Base-by-base conservation (phyloP, 1,140 invertebrate species). In the Formica selysi region DNA sequence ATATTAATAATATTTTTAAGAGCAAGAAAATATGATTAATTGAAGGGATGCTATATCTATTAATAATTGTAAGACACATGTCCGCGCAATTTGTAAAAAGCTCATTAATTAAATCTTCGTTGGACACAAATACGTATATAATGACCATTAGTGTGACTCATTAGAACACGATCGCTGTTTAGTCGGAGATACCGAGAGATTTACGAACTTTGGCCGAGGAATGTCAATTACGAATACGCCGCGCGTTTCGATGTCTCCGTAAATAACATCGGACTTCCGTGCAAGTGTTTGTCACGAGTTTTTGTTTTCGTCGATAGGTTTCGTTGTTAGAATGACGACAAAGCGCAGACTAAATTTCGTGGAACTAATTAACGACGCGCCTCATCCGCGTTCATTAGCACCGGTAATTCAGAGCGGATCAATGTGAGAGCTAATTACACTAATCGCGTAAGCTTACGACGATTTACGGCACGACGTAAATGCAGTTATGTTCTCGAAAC, bases 301-400 rank as follows among this genome's bases (percentile, higher is more conserved):
- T 22, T 22, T 22, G 22, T 78, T 84, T 84, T 84, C 81, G 11
- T 26, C 22, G 41, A 76, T n/a, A 48, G 84, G 57, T 68, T 57
- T 80, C 32, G 16, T 73, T 32, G 36, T 19, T 48, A 19, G 11
- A 59, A 26, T 26, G 36, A 41, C 41, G 70, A 65, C 22, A n/a
- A 10, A 10, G 13, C 57, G 16, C 32, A 26, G 48, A 71, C 83
- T 87, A 71, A 71, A 89, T 86, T 91, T 83, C 87, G 48, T 84
- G 87, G 65, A 91, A 88, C 86, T 91, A 88, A 91, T 91, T 87
- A 88, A 85, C 71, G 48, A 10, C 48, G 19, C 54, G 6, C 67
- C 81, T 48, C 16, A 57, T 68, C 78, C 41, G 79, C 26, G 83
- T 86, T 87, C 74, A 36, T 86, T 89, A 73, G 70, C 59, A 13